Evolutionary conservation across 2,888 invertebrate species (phyloP), one percentile per base, ranked within the genome.

Genomic region (Torymus aiolomorphi): DNA sequence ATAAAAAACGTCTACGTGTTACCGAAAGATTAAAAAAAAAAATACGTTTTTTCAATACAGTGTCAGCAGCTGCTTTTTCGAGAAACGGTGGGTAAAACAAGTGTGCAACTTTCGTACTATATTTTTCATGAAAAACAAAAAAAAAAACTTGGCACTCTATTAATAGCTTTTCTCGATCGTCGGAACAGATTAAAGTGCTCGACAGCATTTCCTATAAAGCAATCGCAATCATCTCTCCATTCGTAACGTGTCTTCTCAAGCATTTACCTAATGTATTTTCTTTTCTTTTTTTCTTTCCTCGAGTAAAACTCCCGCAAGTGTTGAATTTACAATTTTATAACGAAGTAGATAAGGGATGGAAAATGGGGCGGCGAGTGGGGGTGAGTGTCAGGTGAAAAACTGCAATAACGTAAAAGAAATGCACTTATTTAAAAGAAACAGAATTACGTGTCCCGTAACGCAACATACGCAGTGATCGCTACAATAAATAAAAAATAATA

Each of bases 401-500:
- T 78, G 82, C 80, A 80, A 76, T 76, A 76, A 76, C 12, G 16
- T 73, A 59, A 75, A 69, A 75, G 24, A 72, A 79, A 65, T 73
- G 61, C 69, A 80, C 54, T 75, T 63, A 66, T 71, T 73, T 56
- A 73, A 78, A 80, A 42, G 65, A 54, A 63, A 69, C 61, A 70
- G 69, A 76, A 52, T 76, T 75, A 82, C 54, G 14, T 71, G 67
- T 80, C 57, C 67, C 76, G 75, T 75, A 75, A 77, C 77, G 80
- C 80, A 84, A 84, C 76, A 84, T 83, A 84, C 82, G 67, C 80
- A 83, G 84, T 83, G 84, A 84, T 86, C 83, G 84, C 84, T 83
- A 84, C 81, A 84, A 87, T 85, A 84, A 86, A 84, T 86, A 85
- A 78, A 42, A 80, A 83, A 78, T 83, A 82, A 82, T 81, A 83